Conservation (phyloP, 2,888 invertebrate species). For the Tenthredo distinguenda region DNA sequence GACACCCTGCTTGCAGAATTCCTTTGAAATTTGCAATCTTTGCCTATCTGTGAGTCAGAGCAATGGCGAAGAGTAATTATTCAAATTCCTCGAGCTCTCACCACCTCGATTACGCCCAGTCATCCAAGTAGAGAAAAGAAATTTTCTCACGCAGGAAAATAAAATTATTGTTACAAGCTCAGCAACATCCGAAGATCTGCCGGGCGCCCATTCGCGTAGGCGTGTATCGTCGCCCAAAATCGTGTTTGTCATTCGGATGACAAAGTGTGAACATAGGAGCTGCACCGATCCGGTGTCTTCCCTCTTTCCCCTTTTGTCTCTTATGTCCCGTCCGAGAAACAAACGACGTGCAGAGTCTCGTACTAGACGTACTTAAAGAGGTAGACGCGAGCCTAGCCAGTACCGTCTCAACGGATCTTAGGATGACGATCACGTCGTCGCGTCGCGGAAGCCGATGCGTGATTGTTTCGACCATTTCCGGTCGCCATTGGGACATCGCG, state of each 20-base stretch:
- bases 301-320: slow-evolving; percentile 24
- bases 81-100: neutral
- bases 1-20: neutral
- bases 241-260: slow-evolving; percentile 65
- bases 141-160: neutral
- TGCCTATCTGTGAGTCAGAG: neutral
- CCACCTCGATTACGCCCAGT: slow-evolving; percentile 7
- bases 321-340: slow-evolving; percentile 14
- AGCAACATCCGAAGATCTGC: slow-evolving; percentile 49
- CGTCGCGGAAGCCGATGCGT: slow-evolving; percentile 62
- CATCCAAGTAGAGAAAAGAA: neutral
- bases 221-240: slow-evolving; percentile 59
- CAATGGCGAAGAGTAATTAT: slow-evolving; percentile 17
- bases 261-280: slow-evolving; percentile 60
- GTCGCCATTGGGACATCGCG: slow-evolving; percentile 60
- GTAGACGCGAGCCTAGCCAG: slow-evolving; percentile 8
- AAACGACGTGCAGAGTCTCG: slow-evolving; percentile 40
- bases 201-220: slow-evolving; percentile 54
- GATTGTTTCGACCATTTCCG: slow-evolving; percentile 70
- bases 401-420: slow-evolving; percentile 52
- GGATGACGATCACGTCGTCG: slow-evolving; percentile 64
- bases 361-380: slow-evolving; percentile 20
- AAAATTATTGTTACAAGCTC: slow-evolving; percentile 37
- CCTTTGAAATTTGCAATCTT: slow-evolving; percentile 14
- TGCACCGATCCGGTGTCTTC: slow-evolving; percentile 15